Evolutionary conservation across 2,113 vertebrate genomes (phyloP).

Genomic region (Pogonocichla stellata): DNA sequence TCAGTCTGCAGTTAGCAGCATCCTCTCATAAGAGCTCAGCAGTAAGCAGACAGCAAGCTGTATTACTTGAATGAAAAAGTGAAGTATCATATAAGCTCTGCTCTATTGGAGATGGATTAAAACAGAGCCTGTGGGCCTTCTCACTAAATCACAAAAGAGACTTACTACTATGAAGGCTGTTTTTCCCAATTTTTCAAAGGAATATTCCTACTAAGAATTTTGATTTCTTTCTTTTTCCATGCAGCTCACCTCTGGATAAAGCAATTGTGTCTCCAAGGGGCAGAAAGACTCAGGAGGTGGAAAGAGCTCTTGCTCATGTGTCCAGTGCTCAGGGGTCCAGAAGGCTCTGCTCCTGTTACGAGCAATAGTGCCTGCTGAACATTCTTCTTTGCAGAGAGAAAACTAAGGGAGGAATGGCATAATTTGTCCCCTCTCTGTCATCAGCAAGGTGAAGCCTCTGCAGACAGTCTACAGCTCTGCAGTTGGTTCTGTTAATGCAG

Average conservation of each 20-base stretch:
- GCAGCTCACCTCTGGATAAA: neutral
- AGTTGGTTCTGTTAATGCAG: neutral
- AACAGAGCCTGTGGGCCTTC: conserved; percentile 4
- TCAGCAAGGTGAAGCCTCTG: neutral
- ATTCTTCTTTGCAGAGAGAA: neutral
- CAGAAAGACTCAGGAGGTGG: neutral
- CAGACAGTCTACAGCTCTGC: neutral
- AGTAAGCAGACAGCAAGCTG: conserved; percentile 16
- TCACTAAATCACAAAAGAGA: neutral
- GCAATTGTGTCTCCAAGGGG: neutral
- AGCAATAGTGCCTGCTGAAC: neutral
- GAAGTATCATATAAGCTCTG: neutral
- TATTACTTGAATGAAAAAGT: conserved; percentile 37
- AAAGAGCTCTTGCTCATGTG: neutral
- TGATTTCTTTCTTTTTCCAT: neutral
- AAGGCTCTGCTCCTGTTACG: neutral
- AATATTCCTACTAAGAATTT: neutral
- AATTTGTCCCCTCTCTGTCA: neutral
- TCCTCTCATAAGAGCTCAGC: conserved; percentile 18
- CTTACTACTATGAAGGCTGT: neutral
- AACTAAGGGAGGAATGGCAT: neutral
- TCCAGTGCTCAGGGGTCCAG: neutral
- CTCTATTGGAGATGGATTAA: conserved; percentile 28
- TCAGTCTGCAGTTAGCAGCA: neutral
- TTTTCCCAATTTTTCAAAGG: neutral